These are phyloP conservation scores for Vannuccia rotundouncinata DNA, from an alignment of 2,888 invertebrate genomes.

Conservation along the genomic window DNA sequence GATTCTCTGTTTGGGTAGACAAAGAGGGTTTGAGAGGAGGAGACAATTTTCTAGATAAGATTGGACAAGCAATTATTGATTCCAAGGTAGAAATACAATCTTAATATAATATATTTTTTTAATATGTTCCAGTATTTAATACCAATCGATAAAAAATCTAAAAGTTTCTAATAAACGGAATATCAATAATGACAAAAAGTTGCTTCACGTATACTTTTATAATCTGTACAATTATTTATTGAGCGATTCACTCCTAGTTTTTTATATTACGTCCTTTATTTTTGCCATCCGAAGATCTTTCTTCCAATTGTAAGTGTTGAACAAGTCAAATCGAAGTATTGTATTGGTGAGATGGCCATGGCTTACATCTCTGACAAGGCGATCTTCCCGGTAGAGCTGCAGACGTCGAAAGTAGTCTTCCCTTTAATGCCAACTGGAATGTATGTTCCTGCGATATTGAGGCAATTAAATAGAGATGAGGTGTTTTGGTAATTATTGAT, in stretches of 20 bases:
- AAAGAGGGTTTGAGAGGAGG: conserved; percentile 46
- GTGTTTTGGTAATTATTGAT: not conserved
- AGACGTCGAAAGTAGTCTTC: conserved; percentile 43
- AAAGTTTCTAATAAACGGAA: too few relatives aligned
- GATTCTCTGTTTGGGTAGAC: conserved; percentile 50
- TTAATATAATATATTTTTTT: too few relatives aligned
- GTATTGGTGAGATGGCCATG: conserved; percentile 49
- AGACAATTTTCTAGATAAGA: conserved; percentile 49
- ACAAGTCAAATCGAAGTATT: conserved; percentile 48
- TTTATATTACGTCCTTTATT: too few relatives aligned
- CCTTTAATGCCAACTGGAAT: conserved; percentile 49
- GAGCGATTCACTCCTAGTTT: too few relatives aligned
- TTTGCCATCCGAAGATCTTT: conserved; percentile 45
- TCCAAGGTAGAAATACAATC: too few relatives aligned
- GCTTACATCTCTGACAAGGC: conserved; percentile 48
- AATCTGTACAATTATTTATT: too few relatives aligned
- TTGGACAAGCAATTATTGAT: conserved; percentile 50
- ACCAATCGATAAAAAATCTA: too few relatives aligned
- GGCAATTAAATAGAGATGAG: not conserved
- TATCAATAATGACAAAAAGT: too few relatives aligned
- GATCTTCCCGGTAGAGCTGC: conserved; percentile 47
- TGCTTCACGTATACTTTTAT: too few relatives aligned
- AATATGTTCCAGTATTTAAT: too few relatives aligned
- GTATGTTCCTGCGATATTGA: conserved; percentile 43
- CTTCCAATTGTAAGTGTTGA: conserved; percentile 45